These are phyloP conservation scores for Bubalus kerabau DNA, from an alignment of 2,113 vertebrate species.

Conservation along the genomic window DNA sequence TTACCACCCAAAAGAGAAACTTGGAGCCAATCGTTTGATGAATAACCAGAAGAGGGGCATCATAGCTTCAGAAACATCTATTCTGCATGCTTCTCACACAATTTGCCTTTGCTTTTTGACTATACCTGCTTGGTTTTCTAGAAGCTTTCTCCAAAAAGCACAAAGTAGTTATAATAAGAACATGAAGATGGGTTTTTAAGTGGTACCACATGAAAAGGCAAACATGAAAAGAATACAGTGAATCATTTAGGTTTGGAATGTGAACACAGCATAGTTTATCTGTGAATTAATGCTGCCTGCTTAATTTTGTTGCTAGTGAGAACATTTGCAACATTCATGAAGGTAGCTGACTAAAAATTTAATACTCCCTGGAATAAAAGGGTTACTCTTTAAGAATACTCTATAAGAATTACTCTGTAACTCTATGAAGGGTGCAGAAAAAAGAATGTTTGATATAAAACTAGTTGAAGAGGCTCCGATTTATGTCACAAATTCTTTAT, in stretches of 20 bases:
- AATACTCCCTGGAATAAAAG: conserved; percentile 55
- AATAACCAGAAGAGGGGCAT: background rate
- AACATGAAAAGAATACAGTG: conserved; percentile 69
- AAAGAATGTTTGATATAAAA: conserved; percentile 63
- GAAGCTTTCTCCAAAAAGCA: background rate
- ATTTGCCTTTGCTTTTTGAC: background rate
- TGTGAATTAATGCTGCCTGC: conserved; percentile 58
- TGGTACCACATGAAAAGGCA: conserved; percentile 59
- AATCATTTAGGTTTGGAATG: conserved; percentile 64
- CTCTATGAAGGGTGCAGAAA: conserved; percentile 62
- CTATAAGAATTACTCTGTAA: conserved; percentile 26
- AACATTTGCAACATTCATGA: conserved; percentile 73
- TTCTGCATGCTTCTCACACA: conserved; percentile 30
- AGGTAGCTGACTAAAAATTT: conserved; percentile 70
- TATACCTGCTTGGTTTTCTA: conserved; percentile 47
- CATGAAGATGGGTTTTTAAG: background rate
- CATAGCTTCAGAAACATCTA: background rate
- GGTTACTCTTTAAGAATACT: conserved; percentile 16
- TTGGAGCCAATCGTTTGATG: accelerated
- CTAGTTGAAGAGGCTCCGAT: conserved; percentile 39
- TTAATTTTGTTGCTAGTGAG: conserved; percentile 71
- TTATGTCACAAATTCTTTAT: conserved; percentile 54
- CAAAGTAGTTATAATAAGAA: background rate
- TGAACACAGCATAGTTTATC: conserved; percentile 65
- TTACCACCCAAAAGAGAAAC: background rate